These are phyloP conservation scores for Drosophila setosimentum DNA, from an alignment of 2,888 invertebrate genomes.

Conservation along the genomic window DNA sequence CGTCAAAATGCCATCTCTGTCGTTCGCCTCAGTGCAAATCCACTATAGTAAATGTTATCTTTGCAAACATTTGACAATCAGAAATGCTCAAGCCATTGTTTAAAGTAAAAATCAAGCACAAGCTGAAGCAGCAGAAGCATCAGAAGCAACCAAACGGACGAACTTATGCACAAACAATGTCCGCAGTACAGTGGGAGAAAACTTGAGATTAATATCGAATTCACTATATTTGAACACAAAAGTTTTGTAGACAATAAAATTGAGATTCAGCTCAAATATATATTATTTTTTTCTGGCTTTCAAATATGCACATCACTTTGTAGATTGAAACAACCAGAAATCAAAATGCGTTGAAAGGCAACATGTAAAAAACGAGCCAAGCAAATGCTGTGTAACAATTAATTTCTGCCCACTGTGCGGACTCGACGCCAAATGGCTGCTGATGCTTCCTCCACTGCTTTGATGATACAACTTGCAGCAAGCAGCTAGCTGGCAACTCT, in stretches of 20 bases:
- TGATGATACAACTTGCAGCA: slow-evolving; percentile 59
- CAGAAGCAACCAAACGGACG: slow-evolving; percentile 20
- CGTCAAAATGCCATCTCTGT: slow-evolving; percentile 64
- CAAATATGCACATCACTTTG: neutral
- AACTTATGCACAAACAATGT: slow-evolving; percentile 47
- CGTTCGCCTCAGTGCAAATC: slow-evolving; percentile 69
- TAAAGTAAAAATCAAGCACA: slow-evolving; percentile 78
- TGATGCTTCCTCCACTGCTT: slow-evolving; percentile 21
- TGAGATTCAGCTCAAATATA: neutral
- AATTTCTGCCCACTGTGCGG: slow-evolving; percentile 61
- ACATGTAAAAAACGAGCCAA: neutral
- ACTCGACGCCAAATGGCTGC: slow-evolving; percentile 51
- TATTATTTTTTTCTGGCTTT: neutral
- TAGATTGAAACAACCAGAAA: neutral
- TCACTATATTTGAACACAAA: neutral
- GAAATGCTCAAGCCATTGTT: slow-evolving; percentile 79
- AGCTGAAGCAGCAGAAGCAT: slow-evolving; percentile 19
- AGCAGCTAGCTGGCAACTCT: slow-evolving; percentile 23
- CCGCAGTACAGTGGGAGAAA: slow-evolving; percentile 44
- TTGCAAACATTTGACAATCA: slow-evolving; percentile 80
- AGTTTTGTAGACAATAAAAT: neutral
- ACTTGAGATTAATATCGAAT: neutral
- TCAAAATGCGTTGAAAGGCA: too few relatives aligned
- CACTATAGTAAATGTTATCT: slow-evolving; percentile 77
- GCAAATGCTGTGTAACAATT: neutral